A percentile compares a stretch with the other conserved stretches of the same genome.
Conservation (phyloP, 2,888 invertebrate species). For the Esperia sulphurella region DNA sequence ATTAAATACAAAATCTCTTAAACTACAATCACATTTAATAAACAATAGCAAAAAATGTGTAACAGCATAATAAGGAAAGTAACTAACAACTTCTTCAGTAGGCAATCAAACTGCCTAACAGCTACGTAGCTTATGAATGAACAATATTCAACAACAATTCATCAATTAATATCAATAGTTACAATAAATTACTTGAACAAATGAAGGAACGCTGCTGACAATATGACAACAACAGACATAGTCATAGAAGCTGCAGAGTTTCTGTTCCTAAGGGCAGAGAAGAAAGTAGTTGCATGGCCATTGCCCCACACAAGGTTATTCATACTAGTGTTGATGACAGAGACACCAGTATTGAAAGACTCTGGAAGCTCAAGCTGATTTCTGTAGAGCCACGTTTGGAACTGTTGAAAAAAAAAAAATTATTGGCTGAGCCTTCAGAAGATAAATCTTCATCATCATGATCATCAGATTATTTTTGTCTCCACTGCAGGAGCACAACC, state of each 20-base stretch:
- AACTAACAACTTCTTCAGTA: no score
- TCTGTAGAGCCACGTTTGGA: slow-evolving; percentile 54
- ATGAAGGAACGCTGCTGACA: slow-evolving; percentile 23
- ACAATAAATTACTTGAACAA: neutral
- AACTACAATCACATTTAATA: no score
- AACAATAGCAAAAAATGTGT: no score
- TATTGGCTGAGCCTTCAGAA: no score
- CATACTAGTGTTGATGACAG: slow-evolving; percentile 38
- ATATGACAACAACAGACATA: slow-evolving; percentile 36
- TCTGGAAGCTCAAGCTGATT: slow-evolving; percentile 41
- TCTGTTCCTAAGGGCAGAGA: slow-evolving; percentile 27
- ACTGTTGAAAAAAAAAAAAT: slow-evolving; percentile 33
- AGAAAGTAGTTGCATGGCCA: slow-evolving; percentile 35
- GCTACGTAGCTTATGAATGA: neutral
- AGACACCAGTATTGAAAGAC: slow-evolving; percentile 36
- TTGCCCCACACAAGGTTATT: slow-evolving; percentile 58
- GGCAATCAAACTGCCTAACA: neutral
- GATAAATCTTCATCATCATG: no score
- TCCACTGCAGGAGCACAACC: no score
- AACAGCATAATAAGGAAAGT: no score
- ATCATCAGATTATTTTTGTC: no score
- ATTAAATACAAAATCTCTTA: no score
- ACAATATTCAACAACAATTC: neutral
- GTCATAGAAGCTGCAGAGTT: slow-evolving; percentile 37
- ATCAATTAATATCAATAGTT: neutral